Evolutionary conservation across 2,888 invertebrate species (phyloP), one percentile per base, ranked within the genome.

Genomic region (Platycnemis pennipes): DNA sequence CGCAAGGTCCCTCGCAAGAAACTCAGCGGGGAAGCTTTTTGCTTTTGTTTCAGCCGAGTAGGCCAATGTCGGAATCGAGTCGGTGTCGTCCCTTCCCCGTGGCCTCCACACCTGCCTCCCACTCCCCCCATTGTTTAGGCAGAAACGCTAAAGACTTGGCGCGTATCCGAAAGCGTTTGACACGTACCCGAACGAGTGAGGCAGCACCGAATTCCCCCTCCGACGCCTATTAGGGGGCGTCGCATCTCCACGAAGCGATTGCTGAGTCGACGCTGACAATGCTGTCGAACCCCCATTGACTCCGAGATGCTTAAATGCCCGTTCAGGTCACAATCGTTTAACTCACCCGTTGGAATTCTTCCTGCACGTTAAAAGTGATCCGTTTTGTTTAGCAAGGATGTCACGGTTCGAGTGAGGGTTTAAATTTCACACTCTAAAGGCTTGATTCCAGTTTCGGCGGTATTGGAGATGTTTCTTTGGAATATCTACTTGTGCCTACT

Each of bases 121-220:
- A 77, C 69, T 77, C 37, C 69, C 37, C 4, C 37, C 77, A 77
- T 77, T 77, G 77, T 77, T 77, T 37, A 77, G 77, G 77, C 77
- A 77, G 77, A 77, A 77, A 77, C 77, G 37, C 63, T 63, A 63
- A 63, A 63, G 63, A 63, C 77, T 77, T 77, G 77, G 77, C 77
- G 77, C 77, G 77, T 3, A 77, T 77, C 77, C 77, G 77, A 77
- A 77, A 37, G 77, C 7, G n/a, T 77, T 77, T 77, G 77, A 77
- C 77, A 37, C 16, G 37, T 11, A 31, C 11, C 7, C 37, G 37
- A 22, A 63, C 2, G 53, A 1, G 53, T n/a, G 26, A 63, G 63
- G 63, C 63, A 37, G 11, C 77, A 37, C 77, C 77, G 37, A 77
- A 77, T 77, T 77, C 77, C 31, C 11, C 3, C 11, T 37, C 37